A percentile compares a stretch with the other conserved stretches of the same genome.
Evolutionary conservation across 1,140 invertebrate species (phyloP).

Genomic region (Sitodiplosis mosellana): DNA sequence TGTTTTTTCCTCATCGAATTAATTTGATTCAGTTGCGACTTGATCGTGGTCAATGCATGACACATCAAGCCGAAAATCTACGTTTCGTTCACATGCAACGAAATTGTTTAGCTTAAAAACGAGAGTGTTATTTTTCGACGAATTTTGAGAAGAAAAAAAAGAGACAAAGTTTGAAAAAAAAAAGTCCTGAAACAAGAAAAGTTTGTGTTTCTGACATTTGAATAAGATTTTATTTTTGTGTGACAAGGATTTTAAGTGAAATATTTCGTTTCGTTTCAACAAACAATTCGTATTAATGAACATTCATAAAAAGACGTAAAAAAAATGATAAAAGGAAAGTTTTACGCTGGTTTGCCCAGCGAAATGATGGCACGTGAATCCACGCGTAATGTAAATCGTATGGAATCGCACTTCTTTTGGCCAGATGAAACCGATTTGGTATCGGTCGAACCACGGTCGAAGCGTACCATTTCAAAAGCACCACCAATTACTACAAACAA

Average conservation of each 20-base stretch:
- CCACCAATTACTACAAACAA: neutral
- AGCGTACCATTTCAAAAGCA: neutral
- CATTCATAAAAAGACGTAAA: neutral
- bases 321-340: constrained; percentile 5
- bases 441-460: neutral
- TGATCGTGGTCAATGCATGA: neutral
- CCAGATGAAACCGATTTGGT: constrained; percentile 1
- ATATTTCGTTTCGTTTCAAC: too few relatives aligned
- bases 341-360: constrained; percentile 3
- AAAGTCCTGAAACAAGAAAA: too few relatives aligned
- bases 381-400: constrained; percentile 1
- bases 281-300: too few relatives aligned
- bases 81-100: too few relatives aligned
- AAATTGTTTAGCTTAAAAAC: too few relatives aligned
- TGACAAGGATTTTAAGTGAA: neutral
- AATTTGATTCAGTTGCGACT: neutral
- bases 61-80: neutral
- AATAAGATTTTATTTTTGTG: neutral
- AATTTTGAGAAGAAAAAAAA: too few relatives aligned
- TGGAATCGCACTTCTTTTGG: constrained; percentile 4
- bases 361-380: neutral
- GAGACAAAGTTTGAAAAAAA: too few relatives aligned
- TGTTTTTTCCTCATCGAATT: neutral
- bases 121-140: too few relatives aligned
- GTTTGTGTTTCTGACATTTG: too few relatives aligned